Percentiles rank a stretch among this genome's conserved stretches.
Evolutionary conservation across 2,888 invertebrate genomes (phyloP).

Genomic region (Ectemnius cavifrons): DNA sequence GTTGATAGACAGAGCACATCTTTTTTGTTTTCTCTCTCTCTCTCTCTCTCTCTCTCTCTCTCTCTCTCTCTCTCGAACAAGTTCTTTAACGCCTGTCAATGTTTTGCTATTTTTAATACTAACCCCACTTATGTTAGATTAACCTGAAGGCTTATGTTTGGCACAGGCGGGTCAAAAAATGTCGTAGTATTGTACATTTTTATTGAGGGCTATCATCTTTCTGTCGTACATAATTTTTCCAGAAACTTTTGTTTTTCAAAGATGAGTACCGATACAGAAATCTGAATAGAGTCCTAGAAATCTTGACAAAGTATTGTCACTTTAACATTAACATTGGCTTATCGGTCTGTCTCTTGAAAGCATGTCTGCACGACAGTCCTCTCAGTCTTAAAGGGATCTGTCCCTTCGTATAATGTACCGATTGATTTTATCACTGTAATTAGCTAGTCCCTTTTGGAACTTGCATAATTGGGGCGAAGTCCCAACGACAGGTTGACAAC

Average conservation of each 20-base stretch:
- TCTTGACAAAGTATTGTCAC: too few species aligned
- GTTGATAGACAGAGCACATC: slow-evolving; percentile 77
- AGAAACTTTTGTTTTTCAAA: too few species aligned
- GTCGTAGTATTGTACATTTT: too few species aligned
- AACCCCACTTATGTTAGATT: slow-evolving; percentile 61
- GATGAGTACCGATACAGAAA: too few species aligned
- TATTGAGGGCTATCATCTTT: too few species aligned
- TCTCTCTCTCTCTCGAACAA: slow-evolving; percentile 44
- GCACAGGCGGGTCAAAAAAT: slow-evolving; percentile 68
- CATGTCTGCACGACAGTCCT: slow-evolving; percentile 44
- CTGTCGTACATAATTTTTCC: too few species aligned
- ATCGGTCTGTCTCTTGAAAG: slow-evolving; percentile 25
- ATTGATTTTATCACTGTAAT: neutral
- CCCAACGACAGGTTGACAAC: too few species aligned
- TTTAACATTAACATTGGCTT: neutral
- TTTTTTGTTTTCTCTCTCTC: slow-evolving; percentile 59
- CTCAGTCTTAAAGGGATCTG: slow-evolving; percentile 5
- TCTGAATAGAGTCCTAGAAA: too few species aligned
- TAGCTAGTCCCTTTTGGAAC: too few species aligned
- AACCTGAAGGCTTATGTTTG: slow-evolving; percentile 64
- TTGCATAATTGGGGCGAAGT: too few species aligned
- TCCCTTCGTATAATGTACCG: slow-evolving; percentile 16
- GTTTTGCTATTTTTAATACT: slow-evolving; percentile 72
- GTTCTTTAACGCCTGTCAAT: slow-evolving; percentile 68
- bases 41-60: slow-evolving; percentile 32